Base-by-base conservation (phyloP, 2,113 vertebrate species). In the Agapornis roseicollis region DNA sequence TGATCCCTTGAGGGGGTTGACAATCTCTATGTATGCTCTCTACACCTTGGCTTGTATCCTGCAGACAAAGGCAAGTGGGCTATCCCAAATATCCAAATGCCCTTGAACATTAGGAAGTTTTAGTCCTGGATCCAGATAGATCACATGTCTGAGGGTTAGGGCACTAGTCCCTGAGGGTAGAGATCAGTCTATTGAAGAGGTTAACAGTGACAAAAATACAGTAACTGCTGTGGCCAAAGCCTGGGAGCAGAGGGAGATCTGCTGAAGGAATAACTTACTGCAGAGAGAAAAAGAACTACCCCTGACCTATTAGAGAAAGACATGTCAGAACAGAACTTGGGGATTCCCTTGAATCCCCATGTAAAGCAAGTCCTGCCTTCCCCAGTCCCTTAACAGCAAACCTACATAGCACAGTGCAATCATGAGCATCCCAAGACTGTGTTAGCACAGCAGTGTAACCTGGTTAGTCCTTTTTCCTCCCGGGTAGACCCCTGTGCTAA, bases 361-460 rank as follows among this genome's bases (percentile, higher is more conserved):
- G 33, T 47, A 28, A 50, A 46, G 42, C 47, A 39, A 23, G 3
- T 35, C 52, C 56, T 83, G 41, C 56, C 31, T 53, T 52, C 18
- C 37, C 24, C 56, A 47, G 60, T 3, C 58, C 63, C n/a, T 49
- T 28, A 18, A 25, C 1, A 0, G 0, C 2, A 2, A 7, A 29
- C 15, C 31, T 23, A 13, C n/a, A 6, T 1, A 20, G 60, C 82
- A 19, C 22, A 9, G 58, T 2, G 2, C 2, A 15, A 3, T 11
- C 42, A 12, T 2, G 31, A 82, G 46, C 37, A 41, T 50, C 52
- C 56, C 18, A 10, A 17, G 42, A 3, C 47, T n/a, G n/a, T 0
- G 0, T 14, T 39, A 42, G 22, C 61, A 20, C n/a, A 27, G 23
- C n/a, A 4, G 13, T 3, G 5, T 70, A 11, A 4, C 24, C 41